Percentiles rank a stretch among this genome's conserved stretches.
Conservation (phyloP, 1,140 invertebrate species). For the Trichonephila clavipes region DNA sequence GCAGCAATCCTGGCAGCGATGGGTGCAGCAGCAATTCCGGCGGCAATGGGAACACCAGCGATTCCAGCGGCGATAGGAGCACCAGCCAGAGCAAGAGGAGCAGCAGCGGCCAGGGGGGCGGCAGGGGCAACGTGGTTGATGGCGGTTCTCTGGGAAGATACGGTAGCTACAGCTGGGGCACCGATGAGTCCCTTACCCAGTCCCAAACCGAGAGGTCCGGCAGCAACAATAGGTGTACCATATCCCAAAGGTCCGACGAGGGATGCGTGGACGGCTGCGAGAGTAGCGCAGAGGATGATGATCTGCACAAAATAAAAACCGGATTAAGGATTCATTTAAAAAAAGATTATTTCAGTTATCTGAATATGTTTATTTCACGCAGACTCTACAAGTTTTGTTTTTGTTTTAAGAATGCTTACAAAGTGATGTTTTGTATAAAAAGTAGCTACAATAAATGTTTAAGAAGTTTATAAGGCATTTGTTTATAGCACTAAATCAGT, state of each 20-base stretch:
- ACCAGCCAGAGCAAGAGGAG: neutral
- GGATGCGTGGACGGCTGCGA: conserved; percentile 28
- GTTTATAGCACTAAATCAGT: no score
- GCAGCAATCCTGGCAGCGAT: no score
- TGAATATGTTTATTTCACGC: no score
- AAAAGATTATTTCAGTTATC: no score
- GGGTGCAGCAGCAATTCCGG: no score
- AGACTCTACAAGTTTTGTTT: no score
- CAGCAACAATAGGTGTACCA: neutral
- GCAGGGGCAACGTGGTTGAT: conserved; percentile 28
- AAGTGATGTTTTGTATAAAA: no score
- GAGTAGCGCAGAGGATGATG: neutral
- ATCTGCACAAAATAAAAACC: neutral
- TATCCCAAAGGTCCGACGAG: neutral
- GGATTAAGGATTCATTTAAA: no score
- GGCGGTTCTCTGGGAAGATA: neutral
- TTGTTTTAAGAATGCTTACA: no score
- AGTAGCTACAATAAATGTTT: no score
- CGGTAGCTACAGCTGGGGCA: neutral
- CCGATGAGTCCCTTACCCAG: neutral
- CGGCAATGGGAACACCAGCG: neutral
- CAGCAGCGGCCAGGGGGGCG: neutral
- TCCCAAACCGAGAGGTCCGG: neutral
- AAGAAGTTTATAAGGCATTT: no score
- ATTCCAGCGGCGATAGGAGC: neutral